These are phyloP conservation scores for Lerista edwardsae DNA, from an alignment of 2,797 vertebrate genomes.

Conservation along the genomic window DNA sequence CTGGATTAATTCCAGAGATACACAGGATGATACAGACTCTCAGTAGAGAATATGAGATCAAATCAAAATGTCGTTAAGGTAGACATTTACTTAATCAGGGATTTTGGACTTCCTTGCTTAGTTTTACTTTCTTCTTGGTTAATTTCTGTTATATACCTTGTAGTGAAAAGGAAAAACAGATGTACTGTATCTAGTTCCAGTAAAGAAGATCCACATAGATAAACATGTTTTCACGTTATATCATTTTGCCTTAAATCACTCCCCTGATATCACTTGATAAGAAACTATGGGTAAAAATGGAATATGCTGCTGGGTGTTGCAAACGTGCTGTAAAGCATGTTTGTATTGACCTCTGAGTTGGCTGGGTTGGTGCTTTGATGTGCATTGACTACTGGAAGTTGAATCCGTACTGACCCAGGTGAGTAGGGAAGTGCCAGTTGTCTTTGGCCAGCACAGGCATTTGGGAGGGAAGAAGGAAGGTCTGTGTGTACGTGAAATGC, in stretches of 20 bases:
- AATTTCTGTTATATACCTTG: neutral
- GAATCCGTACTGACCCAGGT: too few relatives aligned
- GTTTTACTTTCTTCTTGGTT: neutral
- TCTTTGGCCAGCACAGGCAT: too few relatives aligned
- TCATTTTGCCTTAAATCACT: too few relatives aligned
- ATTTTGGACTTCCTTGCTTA: neutral
- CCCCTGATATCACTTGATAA: too few relatives aligned
- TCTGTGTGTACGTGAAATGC: too few relatives aligned
- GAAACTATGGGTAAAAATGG: neutral
- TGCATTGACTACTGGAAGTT: too few relatives aligned
- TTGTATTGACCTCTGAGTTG: too few relatives aligned
- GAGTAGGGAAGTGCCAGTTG: too few relatives aligned
- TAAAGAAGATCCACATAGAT: neutral
- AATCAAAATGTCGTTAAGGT: neutral
- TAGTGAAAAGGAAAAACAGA: conserved; percentile 14
- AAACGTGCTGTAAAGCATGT: too few relatives aligned
- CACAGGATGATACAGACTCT: neutral
- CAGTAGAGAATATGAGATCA: neutral
- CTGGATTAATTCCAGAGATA: neutral
- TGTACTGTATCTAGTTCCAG: neutral
- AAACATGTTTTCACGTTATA: neutral
- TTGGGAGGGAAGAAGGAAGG: too few relatives aligned
- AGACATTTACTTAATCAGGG: neutral
- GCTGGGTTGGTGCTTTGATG: too few relatives aligned
- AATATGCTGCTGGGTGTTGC: neutral